Conservation (phyloP, 2,797 vertebrate species). For the Cuculus canorus region DNA sequence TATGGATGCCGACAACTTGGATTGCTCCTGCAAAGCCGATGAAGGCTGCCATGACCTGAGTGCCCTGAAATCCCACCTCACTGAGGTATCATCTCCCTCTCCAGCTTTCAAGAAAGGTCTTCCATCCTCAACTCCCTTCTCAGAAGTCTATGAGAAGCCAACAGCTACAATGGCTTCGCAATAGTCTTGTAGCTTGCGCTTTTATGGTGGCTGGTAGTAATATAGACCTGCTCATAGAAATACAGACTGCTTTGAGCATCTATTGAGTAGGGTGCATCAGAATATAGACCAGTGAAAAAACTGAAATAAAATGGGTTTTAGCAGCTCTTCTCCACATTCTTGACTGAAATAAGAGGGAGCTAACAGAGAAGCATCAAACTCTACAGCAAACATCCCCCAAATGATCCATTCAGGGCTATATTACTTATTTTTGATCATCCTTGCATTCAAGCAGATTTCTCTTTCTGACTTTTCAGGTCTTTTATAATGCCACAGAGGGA, state of each 20-base stretch:
- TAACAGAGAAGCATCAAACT: not conserved
- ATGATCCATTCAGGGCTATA: not conserved
- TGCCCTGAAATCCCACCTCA: not conserved
- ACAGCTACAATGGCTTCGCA: not conserved
- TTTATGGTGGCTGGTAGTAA: not conserved
- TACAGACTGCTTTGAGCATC: not conserved
- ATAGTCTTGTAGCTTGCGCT: not conserved
- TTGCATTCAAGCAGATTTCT: not conserved
- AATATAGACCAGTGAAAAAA: not conserved
- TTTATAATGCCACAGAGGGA: not conserved
- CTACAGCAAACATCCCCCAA: not conserved
- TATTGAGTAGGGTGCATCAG: not conserved
- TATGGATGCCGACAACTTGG: not conserved
- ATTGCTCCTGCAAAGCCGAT: accelerated
- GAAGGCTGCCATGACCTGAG: not conserved
- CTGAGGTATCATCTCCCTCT: not conserved
- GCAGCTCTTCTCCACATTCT: not conserved
- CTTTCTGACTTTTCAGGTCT: not conserved
- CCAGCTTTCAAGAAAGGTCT: not conserved
- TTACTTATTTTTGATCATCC: not conserved
- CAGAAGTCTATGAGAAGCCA: not conserved
- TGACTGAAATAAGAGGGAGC: not conserved
- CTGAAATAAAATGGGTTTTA: not conserved
- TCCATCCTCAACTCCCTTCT: not conserved
- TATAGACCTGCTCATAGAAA: not conserved